Percentiles rank a stretch among this genome's conserved stretches.
Evolutionary conservation across 2,113 vertebrate species (phyloP).

Genomic region (Sprattus sprattus): DNA sequence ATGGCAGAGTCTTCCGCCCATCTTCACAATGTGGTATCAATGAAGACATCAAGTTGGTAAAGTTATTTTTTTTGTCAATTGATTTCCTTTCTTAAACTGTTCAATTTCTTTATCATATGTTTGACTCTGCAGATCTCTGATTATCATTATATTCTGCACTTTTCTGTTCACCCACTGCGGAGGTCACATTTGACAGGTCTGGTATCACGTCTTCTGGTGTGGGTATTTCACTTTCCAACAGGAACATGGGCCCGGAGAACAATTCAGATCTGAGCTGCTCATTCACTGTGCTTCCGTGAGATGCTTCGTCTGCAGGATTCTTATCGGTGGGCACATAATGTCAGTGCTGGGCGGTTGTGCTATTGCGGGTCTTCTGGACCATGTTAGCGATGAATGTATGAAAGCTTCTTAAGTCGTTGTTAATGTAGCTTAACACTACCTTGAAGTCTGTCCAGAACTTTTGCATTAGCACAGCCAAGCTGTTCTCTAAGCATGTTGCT

Average conservation of each 20-base stretch:
- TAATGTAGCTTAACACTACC: no score
- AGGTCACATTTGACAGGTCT: neutral
- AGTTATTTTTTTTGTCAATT: neutral
- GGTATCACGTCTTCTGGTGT: neutral
- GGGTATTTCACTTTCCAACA: neutral
- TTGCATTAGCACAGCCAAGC: neutral
- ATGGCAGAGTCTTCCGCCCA: conserved; percentile 19
- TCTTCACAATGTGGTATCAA: neutral
- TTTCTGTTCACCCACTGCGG: neutral
- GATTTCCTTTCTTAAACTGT: neutral
- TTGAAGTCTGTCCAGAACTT: no score
- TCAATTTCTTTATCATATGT: neutral
- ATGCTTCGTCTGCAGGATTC: neutral
- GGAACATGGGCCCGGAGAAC: neutral
- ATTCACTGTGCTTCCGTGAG: neutral
- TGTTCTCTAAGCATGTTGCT: neutral
- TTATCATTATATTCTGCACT: neutral
- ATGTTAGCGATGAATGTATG: neutral
- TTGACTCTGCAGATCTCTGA: neutral
- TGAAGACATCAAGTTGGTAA: neutral
- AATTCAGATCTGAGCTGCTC: neutral
- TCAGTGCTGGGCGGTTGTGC: neutral
- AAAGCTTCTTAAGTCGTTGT: no score
- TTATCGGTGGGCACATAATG: neutral
- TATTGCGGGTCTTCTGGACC: neutral